phyloP scores from a whole-genome alignment of 92 coral and sea anemone genomes.

The Umimayanthus kanabou region DNA sequence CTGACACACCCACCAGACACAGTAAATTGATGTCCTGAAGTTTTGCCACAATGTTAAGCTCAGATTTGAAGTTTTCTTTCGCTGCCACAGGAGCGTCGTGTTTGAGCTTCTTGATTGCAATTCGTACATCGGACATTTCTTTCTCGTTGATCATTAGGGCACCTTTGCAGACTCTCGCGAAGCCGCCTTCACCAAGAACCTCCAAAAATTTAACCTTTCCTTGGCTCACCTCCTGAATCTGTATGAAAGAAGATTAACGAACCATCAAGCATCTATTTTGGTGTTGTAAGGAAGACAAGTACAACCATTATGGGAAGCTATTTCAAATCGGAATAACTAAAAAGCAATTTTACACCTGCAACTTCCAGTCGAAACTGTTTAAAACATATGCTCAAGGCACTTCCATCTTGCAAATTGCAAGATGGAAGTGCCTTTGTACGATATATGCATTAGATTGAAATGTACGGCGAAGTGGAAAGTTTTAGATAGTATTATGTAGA shows the following conservation, averaged over 20 bases:
- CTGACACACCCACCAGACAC: constrained; percentile 87
- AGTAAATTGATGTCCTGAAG: constrained; percentile 88
- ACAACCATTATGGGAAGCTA: no score
- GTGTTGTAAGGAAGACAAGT: no score
- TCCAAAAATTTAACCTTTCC: constrained; percentile 94
- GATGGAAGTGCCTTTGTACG: no score
- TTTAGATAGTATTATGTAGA: no score
- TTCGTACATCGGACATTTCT: constrained; percentile 64
- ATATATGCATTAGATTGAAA: no score
- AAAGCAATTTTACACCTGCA: no score
- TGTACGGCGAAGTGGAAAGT: no score
- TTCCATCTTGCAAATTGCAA: no score
- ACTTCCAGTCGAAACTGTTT: no score
- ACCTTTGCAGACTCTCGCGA: constrained; percentile 84
- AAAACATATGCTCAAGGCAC: no score
- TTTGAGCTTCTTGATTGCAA: constrained; percentile 82
- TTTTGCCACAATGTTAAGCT: constrained; percentile 71
- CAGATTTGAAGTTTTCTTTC: constrained; percentile 74
- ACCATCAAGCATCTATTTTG: no score
- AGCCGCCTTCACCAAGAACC: constrained; percentile 86
- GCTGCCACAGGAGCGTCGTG: constrained; percentile 71
- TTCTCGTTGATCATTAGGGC: constrained; percentile 70
- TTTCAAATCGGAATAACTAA: no score
- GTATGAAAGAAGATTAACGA: neutral
- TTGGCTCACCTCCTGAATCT: constrained; percentile 77